Evolutionary conservation across 1,140 invertebrate species (phyloP), one percentile per base, ranked within the genome.

Genomic region (Eciton burchellii): DNA sequence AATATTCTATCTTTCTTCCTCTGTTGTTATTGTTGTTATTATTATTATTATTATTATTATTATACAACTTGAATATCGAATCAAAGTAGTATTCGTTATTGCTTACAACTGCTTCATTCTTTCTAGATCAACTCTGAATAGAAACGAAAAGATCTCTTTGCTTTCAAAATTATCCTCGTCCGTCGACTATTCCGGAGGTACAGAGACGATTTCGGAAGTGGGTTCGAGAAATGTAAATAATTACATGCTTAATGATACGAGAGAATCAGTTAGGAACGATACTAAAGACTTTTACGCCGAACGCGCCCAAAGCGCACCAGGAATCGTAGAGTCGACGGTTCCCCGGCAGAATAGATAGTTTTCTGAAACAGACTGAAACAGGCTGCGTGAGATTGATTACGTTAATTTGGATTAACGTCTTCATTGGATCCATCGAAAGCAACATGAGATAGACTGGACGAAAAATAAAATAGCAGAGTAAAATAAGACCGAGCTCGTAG

Each of bases 241-340:
- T 1, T 43, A 57, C 24, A 14, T 16, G 1, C 0, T 60, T 12
- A 35, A 56, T 11, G 6, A 56, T 16, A 1, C 12, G 4, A 24
- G 0, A 45, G 41, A 82, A n/a, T n/a, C 21, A 6, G n/a, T 81
- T 52, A 14, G 41, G 41, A 70, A 11, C 0, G 3, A 85, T n/a
- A 59, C 11, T 2, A 14, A 24, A 47, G 19, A 71, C 45, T 35
- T 45, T 12, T 26, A 19, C 9, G 54, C 12, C 0, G 59, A 68
- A 71, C 54, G 81, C 8, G 47, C 66, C 1, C 47, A n/a, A 24
- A 86, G 84, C 43, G 84, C 71, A 8, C 65, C 79, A 19, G 85
- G 65, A 47, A 86, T 83, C 41, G 59, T 54, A 9, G 35, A 57
- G 9, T 60, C 73, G 0, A 19, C 45, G 3, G 24, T 47, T 56